Percentiles rank a stretch among this genome's conserved stretches.
phyloP scores from a whole-genome alignment of 2,113 vertebrate genomes.

The Charina bottae region DNA sequence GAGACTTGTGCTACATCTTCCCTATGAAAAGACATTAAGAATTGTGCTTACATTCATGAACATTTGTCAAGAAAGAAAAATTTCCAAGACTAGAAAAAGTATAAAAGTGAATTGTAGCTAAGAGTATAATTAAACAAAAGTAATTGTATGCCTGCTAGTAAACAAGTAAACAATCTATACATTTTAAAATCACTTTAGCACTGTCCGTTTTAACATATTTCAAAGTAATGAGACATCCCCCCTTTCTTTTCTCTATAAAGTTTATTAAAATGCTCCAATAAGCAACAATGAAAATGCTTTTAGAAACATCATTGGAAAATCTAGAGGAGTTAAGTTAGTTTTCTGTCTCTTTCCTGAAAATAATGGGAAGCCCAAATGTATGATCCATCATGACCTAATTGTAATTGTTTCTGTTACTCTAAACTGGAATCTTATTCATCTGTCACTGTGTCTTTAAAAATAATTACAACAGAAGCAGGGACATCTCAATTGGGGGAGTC shows the following conservation, averaged over 20 bases:
- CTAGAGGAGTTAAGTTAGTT: not conserved
- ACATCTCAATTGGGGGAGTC: not conserved
- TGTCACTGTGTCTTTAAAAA: not conserved
- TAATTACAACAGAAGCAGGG: not conserved
- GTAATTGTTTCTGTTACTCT: not conserved
- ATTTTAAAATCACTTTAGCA: slow-evolving; percentile 19
- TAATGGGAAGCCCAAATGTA: not conserved
- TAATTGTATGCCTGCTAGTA: not conserved
- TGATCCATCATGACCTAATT: not conserved
- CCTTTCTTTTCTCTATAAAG: not conserved
- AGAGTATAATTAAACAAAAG: slow-evolving; percentile 11
- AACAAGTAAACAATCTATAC: not conserved
- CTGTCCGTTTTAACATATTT: not conserved
- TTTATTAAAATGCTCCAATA: slow-evolving; percentile 4
- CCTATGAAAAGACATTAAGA: no score
- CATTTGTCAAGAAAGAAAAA: not conserved
- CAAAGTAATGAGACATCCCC: not conserved
- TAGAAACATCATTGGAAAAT: not conserved
- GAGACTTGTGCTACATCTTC: not conserved
- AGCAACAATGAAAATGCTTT: not conserved
- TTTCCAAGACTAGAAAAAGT: not conserved
- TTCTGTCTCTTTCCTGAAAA: not conserved
- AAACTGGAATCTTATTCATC: not conserved
- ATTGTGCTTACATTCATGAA: not conserved
- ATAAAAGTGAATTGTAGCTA: not conserved